phyloP scores from a whole-genome alignment of 2,888 invertebrate genomes.

The Bursaphelenchus okinawaensis region DNA sequence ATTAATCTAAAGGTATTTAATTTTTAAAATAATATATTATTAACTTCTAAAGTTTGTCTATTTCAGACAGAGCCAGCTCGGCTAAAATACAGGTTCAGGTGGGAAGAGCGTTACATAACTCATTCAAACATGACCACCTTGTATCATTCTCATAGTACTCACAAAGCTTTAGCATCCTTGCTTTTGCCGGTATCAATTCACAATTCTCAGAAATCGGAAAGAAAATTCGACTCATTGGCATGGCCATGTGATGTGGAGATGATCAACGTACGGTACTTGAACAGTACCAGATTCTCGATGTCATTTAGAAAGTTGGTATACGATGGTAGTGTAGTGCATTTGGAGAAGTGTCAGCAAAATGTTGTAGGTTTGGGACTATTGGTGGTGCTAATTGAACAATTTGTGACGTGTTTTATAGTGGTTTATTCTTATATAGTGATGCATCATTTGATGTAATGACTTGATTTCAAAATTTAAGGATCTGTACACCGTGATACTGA shows the following conservation, averaged over 20 bases:
- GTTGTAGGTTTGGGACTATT: too few relatives aligned
- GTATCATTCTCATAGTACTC: conserved; percentile 8
- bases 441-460: too few relatives aligned
- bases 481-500: not conserved
- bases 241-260: conserved; percentile 24
- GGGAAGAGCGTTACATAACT: conserved; percentile 8
- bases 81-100: conserved; percentile 4
- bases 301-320: conserved; percentile 2
- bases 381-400: too few relatives aligned
- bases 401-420: too few relatives aligned
- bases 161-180: conserved; percentile 6
- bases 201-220: not conserved
- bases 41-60: not conserved
- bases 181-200: conserved; percentile 7
- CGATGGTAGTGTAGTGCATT: conserved; percentile 2
- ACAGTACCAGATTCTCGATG: not conserved
- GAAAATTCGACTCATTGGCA: conserved; percentile 6
- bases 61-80: conserved; percentile 11
- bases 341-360: not conserved
- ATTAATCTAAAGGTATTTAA: not conserved
- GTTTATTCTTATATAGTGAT: too few relatives aligned
- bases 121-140: conserved; percentile 1
- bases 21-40: not conserved
- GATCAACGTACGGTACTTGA: conserved; percentile 20
- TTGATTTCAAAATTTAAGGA: not conserved